These are phyloP conservation scores for Lordiphosa fenestrarum DNA, from an alignment of 2,888 invertebrate species.

Conservation along the genomic window DNA sequence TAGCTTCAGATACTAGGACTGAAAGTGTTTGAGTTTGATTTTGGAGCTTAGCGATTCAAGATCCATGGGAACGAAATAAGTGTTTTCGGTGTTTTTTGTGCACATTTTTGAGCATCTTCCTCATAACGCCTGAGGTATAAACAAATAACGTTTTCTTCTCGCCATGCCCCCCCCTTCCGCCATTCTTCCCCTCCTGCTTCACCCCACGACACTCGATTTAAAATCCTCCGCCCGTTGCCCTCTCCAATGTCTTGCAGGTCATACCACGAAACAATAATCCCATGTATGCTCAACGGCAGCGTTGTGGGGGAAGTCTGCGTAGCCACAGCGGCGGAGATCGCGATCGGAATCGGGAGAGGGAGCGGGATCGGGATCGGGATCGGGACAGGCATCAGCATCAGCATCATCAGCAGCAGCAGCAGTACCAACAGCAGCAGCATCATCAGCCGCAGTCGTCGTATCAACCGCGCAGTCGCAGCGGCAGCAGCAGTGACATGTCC, in stretches of 20 bases:
- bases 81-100: too few relatives aligned
- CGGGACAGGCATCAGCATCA: constrained; percentile 6
- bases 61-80: too few relatives aligned
- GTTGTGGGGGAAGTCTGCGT: constrained; percentile 77
- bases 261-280: constrained; percentile 74
- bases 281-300: constrained; percentile 66
- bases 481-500: constrained; percentile 28
- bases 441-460: constrained; percentile 18
- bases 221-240: not conserved
- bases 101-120: too few relatives aligned
- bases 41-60: too few relatives aligned
- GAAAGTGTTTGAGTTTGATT: too few relatives aligned
- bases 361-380: constrained; percentile 11
- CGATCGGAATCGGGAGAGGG: constrained; percentile 6
- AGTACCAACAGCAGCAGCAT: constrained; percentile 16
- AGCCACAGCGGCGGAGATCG: constrained; percentile 41
- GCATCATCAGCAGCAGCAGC: not conserved
- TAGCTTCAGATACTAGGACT: too few relatives aligned
- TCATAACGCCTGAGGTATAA: too few relatives aligned
- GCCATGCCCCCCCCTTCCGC: too few relatives aligned
- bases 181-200: too few relatives aligned
- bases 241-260: constrained; percentile 57
- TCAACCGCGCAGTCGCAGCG: constrained; percentile 30
- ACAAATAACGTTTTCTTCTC: too few relatives aligned
- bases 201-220: too few relatives aligned